Evolutionary conservation across 2,113 vertebrate species (phyloP).

Genomic region (Myotis brandtii): DNA sequence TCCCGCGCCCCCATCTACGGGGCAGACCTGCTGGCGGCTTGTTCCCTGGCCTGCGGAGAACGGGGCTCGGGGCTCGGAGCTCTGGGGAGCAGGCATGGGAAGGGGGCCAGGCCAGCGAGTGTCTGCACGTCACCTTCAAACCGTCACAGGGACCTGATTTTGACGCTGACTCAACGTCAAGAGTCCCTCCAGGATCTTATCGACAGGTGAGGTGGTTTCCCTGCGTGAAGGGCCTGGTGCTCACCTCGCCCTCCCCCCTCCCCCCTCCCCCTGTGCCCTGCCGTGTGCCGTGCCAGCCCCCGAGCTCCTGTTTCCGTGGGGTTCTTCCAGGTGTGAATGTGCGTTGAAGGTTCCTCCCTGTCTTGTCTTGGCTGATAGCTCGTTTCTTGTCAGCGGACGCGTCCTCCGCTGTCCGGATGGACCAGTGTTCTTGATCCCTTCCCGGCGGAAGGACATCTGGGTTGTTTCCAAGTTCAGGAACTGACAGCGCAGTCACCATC

Average conservation of each 20-base stretch:
- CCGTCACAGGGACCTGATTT: conserved; percentile 78
- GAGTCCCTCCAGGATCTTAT: conserved; percentile 69
- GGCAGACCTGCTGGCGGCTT: conserved; percentile 90
- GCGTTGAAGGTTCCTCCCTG: accelerated
- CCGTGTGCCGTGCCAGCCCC: too few relatives aligned
- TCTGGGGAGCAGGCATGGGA: conserved; percentile 82
- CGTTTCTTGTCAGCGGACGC: too few relatives aligned
- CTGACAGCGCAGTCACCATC: neutral
- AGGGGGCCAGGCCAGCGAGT: conserved; percentile 90
- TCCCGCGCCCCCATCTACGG: conserved; percentile 92
- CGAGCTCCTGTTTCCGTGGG: accelerated
- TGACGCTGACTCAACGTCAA: conserved; percentile 75
- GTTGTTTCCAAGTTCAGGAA: too few relatives aligned
- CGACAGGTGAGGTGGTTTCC: conserved; percentile 59
- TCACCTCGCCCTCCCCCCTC: accelerated
- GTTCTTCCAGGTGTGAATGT: too few relatives aligned
- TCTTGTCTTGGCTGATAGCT: neutral
- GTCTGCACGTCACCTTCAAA: conserved; percentile 73
- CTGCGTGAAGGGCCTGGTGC: neutral
- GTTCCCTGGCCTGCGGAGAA: conserved; percentile 81
- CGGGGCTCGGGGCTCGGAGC: conserved; percentile 61
- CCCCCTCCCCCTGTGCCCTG: too few relatives aligned
- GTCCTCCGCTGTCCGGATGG: accelerated
- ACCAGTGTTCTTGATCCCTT: too few relatives aligned
- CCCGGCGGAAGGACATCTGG: neutral